phyloP scores from a whole-genome alignment of 2,113 vertebrate genomes.

The Lasiurus borealis region DNA sequence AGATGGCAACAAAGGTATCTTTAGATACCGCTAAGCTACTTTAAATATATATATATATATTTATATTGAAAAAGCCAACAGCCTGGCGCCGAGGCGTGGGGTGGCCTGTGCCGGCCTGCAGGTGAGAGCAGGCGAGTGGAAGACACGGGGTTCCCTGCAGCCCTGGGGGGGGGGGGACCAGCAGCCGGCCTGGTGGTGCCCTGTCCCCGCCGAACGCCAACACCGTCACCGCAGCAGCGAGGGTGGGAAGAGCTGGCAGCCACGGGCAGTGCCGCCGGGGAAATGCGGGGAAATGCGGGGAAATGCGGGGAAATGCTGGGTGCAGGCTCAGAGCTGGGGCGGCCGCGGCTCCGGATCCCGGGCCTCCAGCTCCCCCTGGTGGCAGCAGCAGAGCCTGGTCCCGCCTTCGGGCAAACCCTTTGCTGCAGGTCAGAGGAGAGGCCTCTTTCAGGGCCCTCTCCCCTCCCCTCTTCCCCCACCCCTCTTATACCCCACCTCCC shows the following conservation, averaged over 20 bases:
- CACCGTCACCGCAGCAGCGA: not conserved
- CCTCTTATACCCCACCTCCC: too few relatives aligned
- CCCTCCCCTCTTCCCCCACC: not conserved
- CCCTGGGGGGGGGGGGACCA: not conserved
- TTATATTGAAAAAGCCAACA: not conserved
- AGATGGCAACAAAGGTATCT: too few relatives aligned
- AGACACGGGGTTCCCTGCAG: not conserved
- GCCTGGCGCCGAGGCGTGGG: not conserved
- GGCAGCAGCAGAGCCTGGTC: not conserved
- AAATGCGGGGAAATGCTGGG: not conserved
- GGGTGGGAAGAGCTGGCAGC: not conserved
- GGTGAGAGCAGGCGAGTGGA: not conserved
- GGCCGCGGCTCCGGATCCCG: not conserved
- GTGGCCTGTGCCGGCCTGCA: not conserved
- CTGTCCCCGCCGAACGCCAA: too few relatives aligned
- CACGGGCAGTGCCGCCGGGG: not conserved
- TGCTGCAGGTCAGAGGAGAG: not conserved
- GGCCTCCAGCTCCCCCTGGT: slow-evolving; percentile 56
- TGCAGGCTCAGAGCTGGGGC: accelerated
- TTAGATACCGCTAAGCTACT: too few relatives aligned
- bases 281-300: not conserved
- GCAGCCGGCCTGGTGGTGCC: too few relatives aligned
- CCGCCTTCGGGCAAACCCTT: not conserved
- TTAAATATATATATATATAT: too few relatives aligned
- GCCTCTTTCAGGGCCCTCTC: not conserved